Percentiles rank a stretch among this genome's conserved stretches.
phyloP scores from a whole-genome alignment of 1,140 invertebrate species.

The Pseudomyrmex pallidus region DNA sequence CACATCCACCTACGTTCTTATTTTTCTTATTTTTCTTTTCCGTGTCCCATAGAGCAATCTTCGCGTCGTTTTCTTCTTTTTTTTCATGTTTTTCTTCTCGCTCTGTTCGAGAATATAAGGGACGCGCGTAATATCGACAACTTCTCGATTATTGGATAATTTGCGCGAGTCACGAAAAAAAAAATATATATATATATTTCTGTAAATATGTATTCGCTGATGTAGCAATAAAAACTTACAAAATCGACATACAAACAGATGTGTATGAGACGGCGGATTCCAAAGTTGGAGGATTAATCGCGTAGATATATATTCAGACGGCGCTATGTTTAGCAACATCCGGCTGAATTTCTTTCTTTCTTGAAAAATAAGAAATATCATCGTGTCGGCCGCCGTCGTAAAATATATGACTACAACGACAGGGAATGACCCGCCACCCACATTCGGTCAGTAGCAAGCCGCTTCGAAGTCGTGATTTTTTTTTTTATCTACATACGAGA shows the following conservation, averaged over 20 bases:
- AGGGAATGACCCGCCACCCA: conserved; percentile 58
- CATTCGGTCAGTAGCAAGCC: conserved; percentile 60
- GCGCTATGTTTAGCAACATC: conserved; percentile 2
- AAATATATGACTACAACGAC: conserved; percentile 39
- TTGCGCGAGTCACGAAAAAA: too few species aligned
- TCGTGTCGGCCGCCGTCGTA: not conserved
- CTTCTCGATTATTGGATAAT: not conserved
- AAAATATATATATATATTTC: too few species aligned
- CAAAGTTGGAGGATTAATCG: conserved; percentile 1
- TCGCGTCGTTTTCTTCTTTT: not conserved
- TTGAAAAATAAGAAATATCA: conserved; percentile 7
- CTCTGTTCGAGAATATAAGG: conserved; percentile 17
- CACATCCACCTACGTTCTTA: conserved; percentile 50
- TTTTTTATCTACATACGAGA: not conserved
- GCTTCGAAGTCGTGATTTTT: conserved; percentile 38
- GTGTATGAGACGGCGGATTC: too few species aligned
- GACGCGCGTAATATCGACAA: not conserved
- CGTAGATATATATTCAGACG: not conserved
- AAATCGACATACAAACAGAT: too few species aligned
- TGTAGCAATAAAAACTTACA: too few species aligned
- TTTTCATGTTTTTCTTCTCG: conserved; percentile 43
- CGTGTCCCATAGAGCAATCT: conserved; percentile 45
- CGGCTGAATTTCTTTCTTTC: not conserved
- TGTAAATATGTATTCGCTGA: not conserved
- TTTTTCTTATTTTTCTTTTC: conserved; percentile 35